Conservation (phyloP, 2,113 vertebrate genomes). For the Sinocyclocheilus anophthalmus region DNA sequence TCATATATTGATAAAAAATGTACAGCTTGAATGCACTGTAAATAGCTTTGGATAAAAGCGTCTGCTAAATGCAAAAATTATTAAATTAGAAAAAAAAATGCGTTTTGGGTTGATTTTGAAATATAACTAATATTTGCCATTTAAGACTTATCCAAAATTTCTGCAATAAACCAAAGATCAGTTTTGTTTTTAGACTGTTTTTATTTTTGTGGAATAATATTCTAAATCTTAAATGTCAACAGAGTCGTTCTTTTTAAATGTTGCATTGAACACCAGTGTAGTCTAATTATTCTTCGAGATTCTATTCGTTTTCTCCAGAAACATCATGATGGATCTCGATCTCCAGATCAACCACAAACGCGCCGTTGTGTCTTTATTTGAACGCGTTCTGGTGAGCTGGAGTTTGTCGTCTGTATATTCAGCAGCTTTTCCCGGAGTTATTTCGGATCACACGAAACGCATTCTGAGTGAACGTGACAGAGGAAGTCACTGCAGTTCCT, state of each 20-base stretch:
- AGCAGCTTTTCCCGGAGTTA: slow-evolving; percentile 17
- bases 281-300: background rate
- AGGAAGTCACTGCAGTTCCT: slow-evolving; percentile 20
- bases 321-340: background rate
- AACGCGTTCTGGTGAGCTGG: background rate
- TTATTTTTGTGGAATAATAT: background rate
- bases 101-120: background rate
- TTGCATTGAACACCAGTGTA: no score
- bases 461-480: background rate
- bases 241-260: background rate
- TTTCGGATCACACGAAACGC: slow-evolving; percentile 10
- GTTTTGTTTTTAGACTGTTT: background rate
- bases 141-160: background rate
- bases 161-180: background rate
- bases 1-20: no score
- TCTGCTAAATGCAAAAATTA: no score
- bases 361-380: background rate
- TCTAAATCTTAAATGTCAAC: background rate
- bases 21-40: no score
- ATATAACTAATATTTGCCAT: background rate
- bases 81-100: no score
- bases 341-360: background rate
- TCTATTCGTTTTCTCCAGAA: background rate
- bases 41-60: no score
- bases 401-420: background rate